A percentile compares a stretch with the other conserved stretches of the same genome.
These are phyloP conservation scores for Halcyon badia DNA, from an alignment of 2,797 vertebrate species.

Conservation along the genomic window DNA sequence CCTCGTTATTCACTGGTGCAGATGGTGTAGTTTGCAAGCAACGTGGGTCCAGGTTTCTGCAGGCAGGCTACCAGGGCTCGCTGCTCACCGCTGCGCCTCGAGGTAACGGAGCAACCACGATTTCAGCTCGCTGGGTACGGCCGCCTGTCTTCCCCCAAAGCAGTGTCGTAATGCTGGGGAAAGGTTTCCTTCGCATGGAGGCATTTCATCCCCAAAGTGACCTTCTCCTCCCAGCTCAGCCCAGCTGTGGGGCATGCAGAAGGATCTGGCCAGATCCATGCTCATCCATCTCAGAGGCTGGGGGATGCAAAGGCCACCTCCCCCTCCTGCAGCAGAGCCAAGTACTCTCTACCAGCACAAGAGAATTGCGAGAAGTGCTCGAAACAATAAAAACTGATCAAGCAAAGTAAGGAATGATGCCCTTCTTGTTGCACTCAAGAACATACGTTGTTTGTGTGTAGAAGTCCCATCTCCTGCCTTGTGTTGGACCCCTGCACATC, in stretches of 20 bases:
- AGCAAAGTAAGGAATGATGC: background rate
- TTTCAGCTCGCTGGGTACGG: background rate
- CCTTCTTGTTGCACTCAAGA: background rate
- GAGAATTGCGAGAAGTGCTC: background rate
- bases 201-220: background rate
- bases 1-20: background rate
- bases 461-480: background rate
- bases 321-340: background rate
- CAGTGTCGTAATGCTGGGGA: fast-evolving
- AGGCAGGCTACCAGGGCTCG: background rate
- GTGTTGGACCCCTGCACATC: fast-evolving
- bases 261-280: background rate
- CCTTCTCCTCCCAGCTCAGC: background rate
- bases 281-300: background rate
- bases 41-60: background rate
- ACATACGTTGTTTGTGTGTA: fast-evolving
- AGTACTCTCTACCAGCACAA: background rate
- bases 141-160: background rate
- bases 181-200: fast-evolving
- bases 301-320: background rate
- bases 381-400: background rate
- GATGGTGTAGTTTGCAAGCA: background rate
- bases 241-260: fast-evolving
- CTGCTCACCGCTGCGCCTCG: fast-evolving
- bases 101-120: background rate